These are phyloP conservation scores for Alviniconcha marisindica DNA, from an alignment of 1,140 invertebrate genomes.

Conservation along the genomic window DNA sequence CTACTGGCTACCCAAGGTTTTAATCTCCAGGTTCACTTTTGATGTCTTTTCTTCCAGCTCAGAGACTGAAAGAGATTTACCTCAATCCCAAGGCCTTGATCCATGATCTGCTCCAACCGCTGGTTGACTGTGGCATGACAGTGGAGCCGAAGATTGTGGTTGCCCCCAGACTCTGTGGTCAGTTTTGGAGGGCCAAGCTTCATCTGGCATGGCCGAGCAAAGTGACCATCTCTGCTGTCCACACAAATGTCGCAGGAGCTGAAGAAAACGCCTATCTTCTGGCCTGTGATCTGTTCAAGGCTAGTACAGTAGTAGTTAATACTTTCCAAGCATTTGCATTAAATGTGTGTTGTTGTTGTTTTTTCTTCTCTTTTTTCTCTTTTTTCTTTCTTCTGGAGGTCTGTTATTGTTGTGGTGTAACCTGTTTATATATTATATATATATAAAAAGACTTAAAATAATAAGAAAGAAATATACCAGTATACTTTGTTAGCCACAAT, in stretches of 20 bases:
- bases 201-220: conserved; percentile 45
- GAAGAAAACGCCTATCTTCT: conserved; percentile 48
- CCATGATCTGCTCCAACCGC: conserved; percentile 39
- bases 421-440: conserved; percentile 1
- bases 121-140: conserved; percentile 34
- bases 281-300: conserved; percentile 47
- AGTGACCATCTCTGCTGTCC: conserved; percentile 39
- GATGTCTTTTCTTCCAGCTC: conserved; percentile 1
- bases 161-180: neutral
- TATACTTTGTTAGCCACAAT: neutral
- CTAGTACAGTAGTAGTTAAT: conserved; percentile 10
- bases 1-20: too few species aligned
- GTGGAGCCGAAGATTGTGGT: conserved; percentile 6
- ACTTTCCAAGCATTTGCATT: neutral
- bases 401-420: neutral
- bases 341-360: neutral
- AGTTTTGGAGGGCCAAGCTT: conserved; percentile 42
- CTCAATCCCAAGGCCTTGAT: conserved; percentile 45
- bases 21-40: too few species aligned
- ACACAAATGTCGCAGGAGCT: conserved; percentile 32
- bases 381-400: neutral
- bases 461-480: neutral
- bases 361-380: neutral
- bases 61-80: conserved; percentile 38
- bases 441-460: neutral